Evolutionary conservation across 2,888 invertebrate genomes (phyloP), one percentile per base, ranked within the genome.

Genomic region (Venustoraphidia nigricollis): DNA sequence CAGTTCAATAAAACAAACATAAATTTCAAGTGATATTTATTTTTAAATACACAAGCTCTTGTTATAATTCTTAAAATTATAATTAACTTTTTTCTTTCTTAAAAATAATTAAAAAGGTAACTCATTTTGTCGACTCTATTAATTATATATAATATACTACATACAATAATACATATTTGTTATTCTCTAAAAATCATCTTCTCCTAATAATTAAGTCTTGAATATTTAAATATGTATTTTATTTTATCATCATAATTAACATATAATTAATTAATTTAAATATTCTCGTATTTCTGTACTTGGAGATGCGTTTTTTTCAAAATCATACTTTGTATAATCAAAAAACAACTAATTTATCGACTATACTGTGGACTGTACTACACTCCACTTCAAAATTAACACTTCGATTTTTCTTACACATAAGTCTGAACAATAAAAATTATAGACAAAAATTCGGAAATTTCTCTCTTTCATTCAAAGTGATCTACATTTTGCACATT

Each of bases 1-100:
- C 6, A 27, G 6, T 3, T 5, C 1, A 27, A 27, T 27, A 6
- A 27, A 27, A 27, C 27, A 27, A 27, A 27, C 27, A 27, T 27
- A 27, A 5, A 27, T 27, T 27, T 39, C 9, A 39, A 39, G 40
- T 39, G 40, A 39, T 46, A 52, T 55, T 64, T 51, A 48, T 51
- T 65, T 62, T 60, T 63, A 65, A 64, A 64, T 65, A 66, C 65
- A 65, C 66, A 66, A 66, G 66, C 66, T 66, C 65, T 62, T 57
- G 54, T 55, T 62, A 64, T 65, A 66, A 64, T 48, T 59, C 65
- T 66, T 66, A 62, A 54, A 55, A 64, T 61, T 60, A 65, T 64
- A 65, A 64, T 58, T 51, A 57, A 59, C 52, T 56, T 56, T 54
- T 59, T 56, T 59, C 53, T 57, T 57, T 54, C 58, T 56, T 59